These are phyloP conservation scores for Drosophila insularis DNA, from an alignment of 1,140 invertebrate genomes.

Conservation along the genomic window DNA sequence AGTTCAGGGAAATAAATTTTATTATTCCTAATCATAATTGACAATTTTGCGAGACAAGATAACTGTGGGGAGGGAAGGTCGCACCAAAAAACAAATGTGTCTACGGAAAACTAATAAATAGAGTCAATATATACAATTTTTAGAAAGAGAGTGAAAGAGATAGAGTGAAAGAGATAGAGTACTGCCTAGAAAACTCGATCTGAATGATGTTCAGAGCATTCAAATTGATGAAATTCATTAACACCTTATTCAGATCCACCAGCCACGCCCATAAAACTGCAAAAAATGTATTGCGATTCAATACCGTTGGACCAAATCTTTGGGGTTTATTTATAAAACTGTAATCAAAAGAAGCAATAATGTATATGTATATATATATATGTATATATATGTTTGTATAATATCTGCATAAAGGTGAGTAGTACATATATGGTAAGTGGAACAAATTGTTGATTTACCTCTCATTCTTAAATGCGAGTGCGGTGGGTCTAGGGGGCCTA, in stretches of 20 bases:
- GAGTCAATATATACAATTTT: not conserved
- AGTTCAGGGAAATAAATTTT: slow-evolving; percentile 41
- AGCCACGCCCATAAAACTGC: not conserved
- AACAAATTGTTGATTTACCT: not conserved
- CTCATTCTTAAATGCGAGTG: not conserved
- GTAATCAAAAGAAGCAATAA: not conserved
- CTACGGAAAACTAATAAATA: slow-evolving; percentile 24
- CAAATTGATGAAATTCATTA: slow-evolving; percentile 10
- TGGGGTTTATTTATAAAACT: slow-evolving; percentile 6
- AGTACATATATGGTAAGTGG: not conserved
- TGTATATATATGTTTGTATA: not conserved
- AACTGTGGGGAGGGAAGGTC: not conserved
- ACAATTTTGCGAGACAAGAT: slow-evolving; percentile 1
- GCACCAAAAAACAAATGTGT: not conserved
- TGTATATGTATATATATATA: not conserved
- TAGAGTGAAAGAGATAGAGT: not conserved
- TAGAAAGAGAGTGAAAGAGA: not conserved
- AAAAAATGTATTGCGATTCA: not conserved
- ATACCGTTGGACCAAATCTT: not conserved
- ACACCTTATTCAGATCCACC: not conserved
- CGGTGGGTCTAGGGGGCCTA: not conserved
- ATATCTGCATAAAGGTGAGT: not conserved
- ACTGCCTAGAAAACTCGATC: slow-evolving; percentile 18
- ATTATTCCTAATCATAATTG: slow-evolving; percentile 8
- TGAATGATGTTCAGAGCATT: not conserved